Evolutionary conservation across 2,113 vertebrate genomes (phyloP), one percentile per base, ranked within the genome.

Genomic region (Litocranius walleri): DNA sequence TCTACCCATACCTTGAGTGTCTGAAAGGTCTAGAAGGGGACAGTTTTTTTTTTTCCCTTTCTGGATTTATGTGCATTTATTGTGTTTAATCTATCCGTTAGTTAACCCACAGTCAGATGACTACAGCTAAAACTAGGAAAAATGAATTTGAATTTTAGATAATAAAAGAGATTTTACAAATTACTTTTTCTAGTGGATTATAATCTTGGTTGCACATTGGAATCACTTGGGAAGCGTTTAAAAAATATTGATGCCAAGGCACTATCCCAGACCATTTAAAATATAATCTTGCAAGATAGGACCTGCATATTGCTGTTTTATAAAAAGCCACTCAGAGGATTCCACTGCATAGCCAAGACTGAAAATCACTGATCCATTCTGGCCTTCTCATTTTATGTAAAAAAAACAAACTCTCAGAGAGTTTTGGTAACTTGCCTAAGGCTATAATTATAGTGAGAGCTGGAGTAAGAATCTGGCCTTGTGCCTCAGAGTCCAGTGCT

Each of bases 381-480:
- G 40, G 86, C 71, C 23, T 62, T 61, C 52, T 80, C n/a, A 56
- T 91, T 96, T 94, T 91, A 64, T 90, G 50, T 14, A 40, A 7
- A 59, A 87, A 94, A 94, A 93, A 54, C 5, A 14, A 30, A 81
- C 85, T 88, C 62, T 40, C 36, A 81, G 67, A 93, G 50, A 62
- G 29, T 88, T 91, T 89, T 45, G 54, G 67, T 92, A 54, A 83
- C 12, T 97, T 78, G 74, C 25, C 43, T 78, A 25, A 45, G 71
- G 50, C 50, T 92, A 15, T 92, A 93, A 54, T 95, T 84, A 87
- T 80, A 87, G 52, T 71, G 71, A 95, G 29, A 94, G 54, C 57
- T 82, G 27, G 71, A 61, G 29, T 85, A 62, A 90, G 91, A 96
- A 54, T 90, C 59, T 95, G 80, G 80, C 45, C 14, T 96, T 92